Conservation (phyloP, 2,888 invertebrate genomes). For the Acheta domesticus region DNA sequence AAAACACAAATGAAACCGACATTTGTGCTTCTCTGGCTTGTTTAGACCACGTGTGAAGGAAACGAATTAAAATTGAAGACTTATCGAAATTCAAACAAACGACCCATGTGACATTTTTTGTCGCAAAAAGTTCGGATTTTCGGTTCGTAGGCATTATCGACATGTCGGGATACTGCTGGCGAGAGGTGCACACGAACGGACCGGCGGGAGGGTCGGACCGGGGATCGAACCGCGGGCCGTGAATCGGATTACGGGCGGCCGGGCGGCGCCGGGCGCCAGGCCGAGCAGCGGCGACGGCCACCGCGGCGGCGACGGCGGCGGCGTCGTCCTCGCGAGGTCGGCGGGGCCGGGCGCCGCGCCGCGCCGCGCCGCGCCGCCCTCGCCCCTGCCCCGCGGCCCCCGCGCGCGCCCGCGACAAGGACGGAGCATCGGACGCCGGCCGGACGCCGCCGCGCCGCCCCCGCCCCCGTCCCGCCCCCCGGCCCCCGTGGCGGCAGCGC, state of each 20-base stretch:
- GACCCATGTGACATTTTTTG: too few relatives aligned
- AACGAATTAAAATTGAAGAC: too few relatives aligned
- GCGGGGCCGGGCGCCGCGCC: neutral
- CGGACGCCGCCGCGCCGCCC: constrained; percentile 5
- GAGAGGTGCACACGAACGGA: neutral
- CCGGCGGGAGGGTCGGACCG: neutral
- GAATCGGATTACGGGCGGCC: neutral
- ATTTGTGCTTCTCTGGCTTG: too few relatives aligned
- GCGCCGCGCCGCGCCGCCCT: neutral
- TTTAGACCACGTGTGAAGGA: too few relatives aligned
- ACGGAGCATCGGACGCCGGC: constrained; percentile 18
- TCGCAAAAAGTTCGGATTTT: too few relatives aligned
- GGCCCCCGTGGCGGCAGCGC: neutral
- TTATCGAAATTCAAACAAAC: too few relatives aligned
- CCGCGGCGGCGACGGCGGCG: neutral
- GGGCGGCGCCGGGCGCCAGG: neutral
- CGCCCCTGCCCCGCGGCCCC: neutral
- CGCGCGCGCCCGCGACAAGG: neutral
- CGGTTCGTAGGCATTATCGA: too few relatives aligned
- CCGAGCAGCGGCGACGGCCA: neutral
- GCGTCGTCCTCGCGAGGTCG: constrained; percentile 2
- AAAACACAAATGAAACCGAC: too few relatives aligned
- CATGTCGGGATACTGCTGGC: too few relatives aligned
- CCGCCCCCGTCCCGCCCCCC: neutral
- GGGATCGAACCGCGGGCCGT: neutral